Base-by-base conservation (phyloP, 92 coral and sea anemone genomes). In the Micromussa lordhowensis region DNA sequence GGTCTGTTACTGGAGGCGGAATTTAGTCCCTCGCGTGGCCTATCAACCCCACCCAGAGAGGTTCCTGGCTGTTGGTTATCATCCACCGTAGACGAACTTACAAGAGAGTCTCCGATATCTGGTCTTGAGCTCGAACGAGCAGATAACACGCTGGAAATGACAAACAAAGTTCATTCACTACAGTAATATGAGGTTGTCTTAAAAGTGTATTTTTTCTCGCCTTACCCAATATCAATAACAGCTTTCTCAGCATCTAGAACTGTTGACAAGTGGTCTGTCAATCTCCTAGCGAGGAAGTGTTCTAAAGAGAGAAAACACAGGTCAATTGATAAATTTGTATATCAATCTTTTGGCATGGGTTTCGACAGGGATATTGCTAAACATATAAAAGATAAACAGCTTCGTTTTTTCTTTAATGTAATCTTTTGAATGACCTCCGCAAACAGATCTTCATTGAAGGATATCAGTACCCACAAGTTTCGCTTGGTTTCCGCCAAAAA, bases 171-270 rank as follows among this genome's bases (percentile, higher is more conserved):
- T n/a, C 32, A 17, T 26, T 64, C 32, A 64, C 17, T 26, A 26
- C 31, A 29, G 32, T 10, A 0, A 9, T 26, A 0, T 10, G 16
- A 0, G 26, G 30, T 64, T 64, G 14, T 26, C 5, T 69, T 69
- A n/a, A 68, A 11, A 69, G 0, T 11, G 14, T 69, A 29, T 30
- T 71, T 13, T 71, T 15, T 0, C 68, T 63, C 29, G 49, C 26
- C 95, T 88, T 78, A 94, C 97, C 97, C 97, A 71, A 90, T 79
- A 57, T 92, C 94, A 28, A 93, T 57, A 40, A 93, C 90, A 82
- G 92, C 75, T 85, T 93, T 91, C 77, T 95, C 98, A 13, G 98
- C 98, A 28, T 95, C 94, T 31, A 93, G 64, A 19, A 91, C 84
- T 63, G 98, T 72, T 16, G 85, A 85, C 13, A 90, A 88, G 76